Conservation (phyloP, 2,888 invertebrate species). For the Lasioglossum calceatum region DNA sequence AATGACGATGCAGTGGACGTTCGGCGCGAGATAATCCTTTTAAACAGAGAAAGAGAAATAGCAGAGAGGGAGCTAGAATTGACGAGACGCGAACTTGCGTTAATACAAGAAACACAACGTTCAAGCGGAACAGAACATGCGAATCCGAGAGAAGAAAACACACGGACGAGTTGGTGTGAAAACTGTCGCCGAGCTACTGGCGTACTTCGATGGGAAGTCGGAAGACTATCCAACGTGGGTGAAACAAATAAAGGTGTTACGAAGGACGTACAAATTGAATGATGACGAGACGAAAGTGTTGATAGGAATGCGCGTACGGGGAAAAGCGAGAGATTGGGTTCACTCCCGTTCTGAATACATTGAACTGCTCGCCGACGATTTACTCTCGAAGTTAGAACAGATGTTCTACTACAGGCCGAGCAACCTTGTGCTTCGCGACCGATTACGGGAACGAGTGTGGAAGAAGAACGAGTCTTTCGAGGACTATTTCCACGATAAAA, state of each 20-base stretch:
- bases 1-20: neutral
- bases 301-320: too few relatives aligned
- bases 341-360: too few relatives aligned
- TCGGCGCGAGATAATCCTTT: neutral
- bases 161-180: neutral
- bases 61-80: neutral
- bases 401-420: too few relatives aligned
- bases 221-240: neutral
- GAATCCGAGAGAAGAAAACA: neutral
- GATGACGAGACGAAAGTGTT: too few relatives aligned
- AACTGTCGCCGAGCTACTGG: neutral
- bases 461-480: too few relatives aligned
- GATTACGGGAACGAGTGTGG: too few relatives aligned
- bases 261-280: too few relatives aligned
- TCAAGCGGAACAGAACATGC: neutral
- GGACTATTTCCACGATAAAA: too few relatives aligned
- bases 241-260: neutral
- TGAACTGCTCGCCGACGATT: too few relatives aligned
- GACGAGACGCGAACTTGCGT: neutral
- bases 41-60: neutral
- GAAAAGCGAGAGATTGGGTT: too few relatives aligned
- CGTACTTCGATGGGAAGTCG: neutral
- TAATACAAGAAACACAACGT: neutral
- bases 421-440: too few relatives aligned
- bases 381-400: too few relatives aligned